Percentiles rank a stretch among this genome's conserved stretches.
These are phyloP conservation scores for Zaprionus nigranus DNA, from an alignment of 1,140 invertebrate genomes.

Conservation along the genomic window DNA sequence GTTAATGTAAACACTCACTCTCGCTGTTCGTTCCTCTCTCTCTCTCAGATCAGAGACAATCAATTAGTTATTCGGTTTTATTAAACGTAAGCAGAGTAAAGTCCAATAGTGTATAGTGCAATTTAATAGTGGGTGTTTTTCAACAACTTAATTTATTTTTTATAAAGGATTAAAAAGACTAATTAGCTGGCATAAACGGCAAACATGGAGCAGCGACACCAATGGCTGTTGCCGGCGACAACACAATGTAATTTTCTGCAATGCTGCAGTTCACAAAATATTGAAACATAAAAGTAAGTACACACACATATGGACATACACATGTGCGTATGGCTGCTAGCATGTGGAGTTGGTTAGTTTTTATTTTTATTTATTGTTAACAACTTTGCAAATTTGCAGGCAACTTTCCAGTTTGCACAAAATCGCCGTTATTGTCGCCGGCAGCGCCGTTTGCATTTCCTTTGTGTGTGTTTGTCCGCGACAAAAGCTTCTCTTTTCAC, in stretches of 20 bases:
- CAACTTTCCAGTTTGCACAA: conserved; percentile 17
- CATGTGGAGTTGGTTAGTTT: conserved; percentile 15
- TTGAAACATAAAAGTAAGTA: background rate
- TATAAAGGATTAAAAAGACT: background rate
- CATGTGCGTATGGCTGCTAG: background rate
- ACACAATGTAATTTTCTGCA: conserved; percentile 14
- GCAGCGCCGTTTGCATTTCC: conserved; percentile 9
- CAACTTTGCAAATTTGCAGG: conserved; percentile 19
- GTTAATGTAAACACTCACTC: background rate
- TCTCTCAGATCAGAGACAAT: background rate
- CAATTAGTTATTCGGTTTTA: no score
- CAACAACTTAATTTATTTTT: background rate
- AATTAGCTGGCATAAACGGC: conserved; percentile 12
- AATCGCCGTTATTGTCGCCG: conserved; percentile 11
- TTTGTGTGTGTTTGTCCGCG: conserved; percentile 1
- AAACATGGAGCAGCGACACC: background rate
- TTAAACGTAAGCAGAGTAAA: no score
- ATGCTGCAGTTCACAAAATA: conserved; percentile 15
- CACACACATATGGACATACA: background rate
- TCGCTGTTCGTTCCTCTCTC: no score
- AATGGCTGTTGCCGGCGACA: conserved; percentile 3
- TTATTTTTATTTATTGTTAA: conserved; percentile 39
- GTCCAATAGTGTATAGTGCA: background rate
- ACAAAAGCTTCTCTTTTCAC: conserved; percentile 12
- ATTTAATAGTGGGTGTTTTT: background rate